Evolutionary conservation across 1,140 invertebrate species (phyloP).

Genomic region (Temnothorax longispinosus): DNA sequence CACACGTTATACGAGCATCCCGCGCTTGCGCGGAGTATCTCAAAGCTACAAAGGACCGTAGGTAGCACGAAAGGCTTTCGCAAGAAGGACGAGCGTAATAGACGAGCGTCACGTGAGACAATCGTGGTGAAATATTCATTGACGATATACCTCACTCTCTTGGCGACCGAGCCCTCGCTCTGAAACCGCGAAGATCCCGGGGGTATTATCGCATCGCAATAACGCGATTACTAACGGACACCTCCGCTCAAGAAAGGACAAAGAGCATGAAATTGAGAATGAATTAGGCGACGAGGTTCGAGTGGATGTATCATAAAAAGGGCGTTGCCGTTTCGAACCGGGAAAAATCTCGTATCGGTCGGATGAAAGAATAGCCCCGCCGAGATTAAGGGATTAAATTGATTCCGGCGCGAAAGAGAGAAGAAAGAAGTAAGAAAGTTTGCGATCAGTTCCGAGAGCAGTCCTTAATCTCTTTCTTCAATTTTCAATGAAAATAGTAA

Average conservation of each 20-base stretch:
- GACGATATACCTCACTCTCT: neutral
- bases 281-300: slow-evolving; percentile 53
- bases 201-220: neutral
- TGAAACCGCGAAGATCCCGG: neutral
- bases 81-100: neutral
- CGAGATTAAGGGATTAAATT: slow-evolving; percentile 22
- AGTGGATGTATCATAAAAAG: neutral
- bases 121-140: slow-evolving; percentile 48
- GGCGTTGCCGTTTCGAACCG: neutral
- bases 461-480: neutral
- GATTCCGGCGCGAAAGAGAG: neutral
- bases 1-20: slow-evolving; percentile 12
- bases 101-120: neutral
- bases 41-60: neutral
- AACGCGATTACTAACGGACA: neutral
- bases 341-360: slow-evolving; percentile 30
- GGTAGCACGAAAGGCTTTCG: neutral
- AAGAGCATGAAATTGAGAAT: slow-evolving; percentile 11
- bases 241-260: neutral
- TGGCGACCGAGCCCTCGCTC: neutral
- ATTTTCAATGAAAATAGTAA: neutral
- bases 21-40: neutral
- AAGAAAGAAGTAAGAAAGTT: neutral
- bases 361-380: slow-evolving; percentile 13
- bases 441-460: neutral